Evolutionary conservation across 2,797 vertebrate species (phyloP), one percentile per base, ranked within the genome.

Genomic region (Mormyrus hasselquistii): DNA sequence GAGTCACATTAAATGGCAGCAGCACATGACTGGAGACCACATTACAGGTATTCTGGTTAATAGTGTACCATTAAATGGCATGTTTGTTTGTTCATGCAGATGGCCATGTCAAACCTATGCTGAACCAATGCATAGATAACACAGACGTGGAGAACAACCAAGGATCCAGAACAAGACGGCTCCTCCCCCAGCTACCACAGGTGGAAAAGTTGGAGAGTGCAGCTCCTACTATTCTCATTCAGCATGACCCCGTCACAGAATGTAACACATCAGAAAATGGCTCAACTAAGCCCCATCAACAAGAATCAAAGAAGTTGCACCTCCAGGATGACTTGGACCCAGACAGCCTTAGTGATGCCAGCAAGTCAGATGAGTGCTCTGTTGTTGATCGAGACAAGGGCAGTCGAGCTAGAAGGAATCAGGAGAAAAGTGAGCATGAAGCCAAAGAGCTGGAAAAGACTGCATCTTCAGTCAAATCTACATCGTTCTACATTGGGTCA

Each of bases 341-440:
- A 0, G 98, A 99, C 91, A 99, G 98, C 90, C 95, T 99, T 88
- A 99, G 98, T 0, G 98, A 99, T 44, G 96, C 97, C 92, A 98
- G 98, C 25, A 97, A 97, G 59, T 99, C 98, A 0, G 98, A 99
- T 0, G 98, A 98, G 0, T 95, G 96, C 82, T 95, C 95, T 19
- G 91, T 95, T 91, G 76, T 65, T 0, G 96, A 97, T 83, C 95
- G 91, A 62, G 91, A 94, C 53, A 93, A 92, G 79, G 96, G 88
- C 50, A 91, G 82, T 89, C 94, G 92, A 88, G 84, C 38, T 44
- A 44, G 38, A 79, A 44, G 79, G 76, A 93, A 86, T 0, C 93
- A 90, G 65, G 94, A 92, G 12, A 88, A n/a, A 90, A 91, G 8
- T 91, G 90, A 2, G 89, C 92, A 41, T 49, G 9, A 49, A 85